Percentiles rank a stretch among this genome's conserved stretches.
These are phyloP conservation scores for Nephrocerus scutellatus DNA, from an alignment of 2,888 invertebrate genomes.

Conservation along the genomic window DNA sequence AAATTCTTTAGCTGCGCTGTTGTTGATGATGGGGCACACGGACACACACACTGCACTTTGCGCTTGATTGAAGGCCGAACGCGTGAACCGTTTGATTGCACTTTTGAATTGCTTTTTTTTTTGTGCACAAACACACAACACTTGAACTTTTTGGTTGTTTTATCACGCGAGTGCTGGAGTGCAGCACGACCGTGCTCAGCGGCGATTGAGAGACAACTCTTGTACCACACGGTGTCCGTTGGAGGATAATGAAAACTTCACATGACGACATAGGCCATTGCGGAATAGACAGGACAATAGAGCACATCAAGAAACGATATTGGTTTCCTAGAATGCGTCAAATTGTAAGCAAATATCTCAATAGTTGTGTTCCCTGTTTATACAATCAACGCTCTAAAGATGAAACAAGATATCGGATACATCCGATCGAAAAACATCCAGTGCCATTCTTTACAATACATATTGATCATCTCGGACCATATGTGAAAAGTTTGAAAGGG, in stretches of 20 bases:
- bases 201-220: too few relatives aligned
- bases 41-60: too few relatives aligned
- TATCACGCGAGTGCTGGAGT: too few relatives aligned
- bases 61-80: too few relatives aligned
- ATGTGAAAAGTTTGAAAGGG: conserved; percentile 6
- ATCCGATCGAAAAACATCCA: conserved; percentile 5
- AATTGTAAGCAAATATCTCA: conserved; percentile 11
- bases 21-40: too few relatives aligned
- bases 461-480: conserved; percentile 15
- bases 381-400: conserved; percentile 11
- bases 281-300: conserved; percentile 13
- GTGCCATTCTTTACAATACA: conserved; percentile 10
- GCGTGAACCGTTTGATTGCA: too few relatives aligned
- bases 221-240: conserved; percentile 14
- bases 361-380: conserved; percentile 11
- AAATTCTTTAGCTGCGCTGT: too few relatives aligned
- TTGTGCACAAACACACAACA: too few relatives aligned
- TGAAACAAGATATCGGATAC: conserved; percentile 4
- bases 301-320: conserved; percentile 14
- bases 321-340: conserved; percentile 19
- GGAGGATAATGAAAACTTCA: conserved; percentile 14
- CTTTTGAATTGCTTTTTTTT: too few relatives aligned
- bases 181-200: too few relatives aligned
- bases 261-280: conserved; percentile 20
- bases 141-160: too few relatives aligned